phyloP scores from a whole-genome alignment of 2,797 vertebrate genomes.

The Poeciliopsis gracilis region DNA sequence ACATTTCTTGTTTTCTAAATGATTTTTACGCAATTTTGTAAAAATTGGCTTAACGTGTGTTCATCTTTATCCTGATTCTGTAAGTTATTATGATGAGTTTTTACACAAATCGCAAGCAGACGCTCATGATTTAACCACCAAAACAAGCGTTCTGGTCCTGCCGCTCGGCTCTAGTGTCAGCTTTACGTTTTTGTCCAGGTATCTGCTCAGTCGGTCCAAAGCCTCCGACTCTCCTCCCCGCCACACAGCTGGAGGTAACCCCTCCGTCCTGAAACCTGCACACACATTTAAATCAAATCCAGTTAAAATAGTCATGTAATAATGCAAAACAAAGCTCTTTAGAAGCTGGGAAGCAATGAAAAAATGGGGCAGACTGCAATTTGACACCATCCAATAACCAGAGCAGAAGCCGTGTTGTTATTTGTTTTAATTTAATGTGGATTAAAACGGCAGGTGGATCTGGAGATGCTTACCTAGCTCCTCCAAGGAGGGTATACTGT shows the following conservation, averaged over 20 bases:
- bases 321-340: background rate
- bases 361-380: background rate
- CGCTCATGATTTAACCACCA: background rate
- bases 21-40: background rate
- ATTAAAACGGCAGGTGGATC: background rate
- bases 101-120: background rate
- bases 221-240: slow-evolving; percentile 94
- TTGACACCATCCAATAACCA: background rate
- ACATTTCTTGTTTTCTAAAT: background rate
- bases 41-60: background rate
- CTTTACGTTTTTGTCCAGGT: slow-evolving; percentile 94
- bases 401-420: background rate
- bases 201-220: slow-evolving; percentile 91
- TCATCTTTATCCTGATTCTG: background rate
- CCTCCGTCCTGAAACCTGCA: slow-evolving; percentile 88
- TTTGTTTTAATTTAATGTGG: background rate
- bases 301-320: background rate
- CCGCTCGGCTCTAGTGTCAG: background rate
- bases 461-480: slow-evolving; percentile 85
- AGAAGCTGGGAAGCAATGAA: background rate
- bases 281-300: slow-evolving; percentile 18
- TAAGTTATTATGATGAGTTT: background rate
- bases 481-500: slow-evolving; percentile 93
- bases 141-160: background rate
- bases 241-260: slow-evolving; percentile 88